phyloP scores from a whole-genome alignment of 2,888 invertebrate genomes.

The Mesorhabditis spiculigera region DNA sequence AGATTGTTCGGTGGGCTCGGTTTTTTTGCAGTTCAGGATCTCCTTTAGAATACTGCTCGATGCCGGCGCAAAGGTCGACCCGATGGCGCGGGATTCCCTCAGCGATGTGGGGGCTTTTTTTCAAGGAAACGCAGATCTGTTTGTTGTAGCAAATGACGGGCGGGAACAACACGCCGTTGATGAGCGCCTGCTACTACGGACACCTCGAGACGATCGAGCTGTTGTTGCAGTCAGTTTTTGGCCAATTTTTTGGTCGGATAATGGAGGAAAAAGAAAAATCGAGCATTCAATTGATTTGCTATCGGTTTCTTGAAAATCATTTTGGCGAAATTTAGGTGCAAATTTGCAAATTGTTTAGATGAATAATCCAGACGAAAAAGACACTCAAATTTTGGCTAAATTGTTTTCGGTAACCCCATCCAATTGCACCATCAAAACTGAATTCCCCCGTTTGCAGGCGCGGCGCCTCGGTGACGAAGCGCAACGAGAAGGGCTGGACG shows the following conservation, averaged over 20 bases:
- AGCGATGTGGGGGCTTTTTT: too few species aligned
- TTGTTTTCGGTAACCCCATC: too few species aligned
- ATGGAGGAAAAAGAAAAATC: too few species aligned
- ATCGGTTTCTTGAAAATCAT: too few species aligned
- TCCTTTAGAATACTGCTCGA: slow-evolving; percentile 21
- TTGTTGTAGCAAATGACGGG: slow-evolving; percentile 9
- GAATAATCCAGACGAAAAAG: too few species aligned
- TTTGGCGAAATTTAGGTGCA: too few species aligned
- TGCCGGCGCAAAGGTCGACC: slow-evolving; percentile 29
- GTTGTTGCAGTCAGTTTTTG: slow-evolving; percentile 14
- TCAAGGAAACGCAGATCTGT: too few species aligned
- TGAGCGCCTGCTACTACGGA: slow-evolving; percentile 38
- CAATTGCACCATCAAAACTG: background rate
- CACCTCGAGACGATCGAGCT: slow-evolving; percentile 24
- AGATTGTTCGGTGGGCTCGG: slow-evolving; percentile 16
- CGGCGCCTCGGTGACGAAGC: slow-evolving; percentile 17
- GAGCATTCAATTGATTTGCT: too few species aligned
- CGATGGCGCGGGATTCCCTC: slow-evolving; percentile 11
- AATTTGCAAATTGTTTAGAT: too few species aligned
- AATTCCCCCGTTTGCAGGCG: background rate
- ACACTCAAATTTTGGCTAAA: background rate
- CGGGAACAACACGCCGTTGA: slow-evolving; percentile 31
- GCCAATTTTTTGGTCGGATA: background rate
- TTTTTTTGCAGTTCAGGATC: background rate
- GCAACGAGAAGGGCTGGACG: slow-evolving; percentile 27